Conservation (phyloP, 2,113 vertebrate genomes). For the Bubo blakistoni region DNA sequence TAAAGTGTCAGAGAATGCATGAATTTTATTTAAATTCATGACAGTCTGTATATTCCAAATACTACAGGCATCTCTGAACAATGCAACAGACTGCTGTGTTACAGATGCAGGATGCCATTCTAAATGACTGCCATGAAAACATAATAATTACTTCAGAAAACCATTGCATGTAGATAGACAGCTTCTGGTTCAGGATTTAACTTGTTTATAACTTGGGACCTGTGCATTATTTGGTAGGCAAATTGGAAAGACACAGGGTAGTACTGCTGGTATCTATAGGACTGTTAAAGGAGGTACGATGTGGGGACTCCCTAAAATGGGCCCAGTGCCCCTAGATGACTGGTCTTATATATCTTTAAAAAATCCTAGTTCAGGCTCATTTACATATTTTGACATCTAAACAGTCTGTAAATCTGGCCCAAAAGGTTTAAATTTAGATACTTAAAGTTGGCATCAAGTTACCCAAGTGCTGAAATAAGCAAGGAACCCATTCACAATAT, state of each 20-base stretch:
- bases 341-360: neutral
- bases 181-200: neutral
- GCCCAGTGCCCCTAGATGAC: neutral
- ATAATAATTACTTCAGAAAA: neutral
- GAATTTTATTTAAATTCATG: slow-evolving; percentile 37
- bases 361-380: neutral
- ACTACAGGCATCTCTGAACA: slow-evolving; percentile 1
- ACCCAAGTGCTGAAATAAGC: neutral
- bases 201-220: neutral
- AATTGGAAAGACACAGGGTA: neutral
- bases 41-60: neutral
- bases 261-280: neutral
- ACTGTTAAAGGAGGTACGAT: accelerated
- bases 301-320: neutral
- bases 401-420: neutral
- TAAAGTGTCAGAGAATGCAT: neutral
- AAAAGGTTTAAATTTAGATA: slow-evolving; percentile 29
- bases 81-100: slow-evolving; percentile 11
- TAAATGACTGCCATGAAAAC: slow-evolving; percentile 1
- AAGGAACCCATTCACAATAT: slow-evolving; percentile 18
- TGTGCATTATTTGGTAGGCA: neutral
- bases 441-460: neutral
- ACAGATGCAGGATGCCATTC: slow-evolving; percentile 10
- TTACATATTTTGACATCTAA: slow-evolving; percentile 13
- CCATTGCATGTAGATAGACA: neutral